Evolutionary conservation across 2,113 vertebrate genomes (phyloP).

Genomic region (Camelus bactrianus): DNA sequence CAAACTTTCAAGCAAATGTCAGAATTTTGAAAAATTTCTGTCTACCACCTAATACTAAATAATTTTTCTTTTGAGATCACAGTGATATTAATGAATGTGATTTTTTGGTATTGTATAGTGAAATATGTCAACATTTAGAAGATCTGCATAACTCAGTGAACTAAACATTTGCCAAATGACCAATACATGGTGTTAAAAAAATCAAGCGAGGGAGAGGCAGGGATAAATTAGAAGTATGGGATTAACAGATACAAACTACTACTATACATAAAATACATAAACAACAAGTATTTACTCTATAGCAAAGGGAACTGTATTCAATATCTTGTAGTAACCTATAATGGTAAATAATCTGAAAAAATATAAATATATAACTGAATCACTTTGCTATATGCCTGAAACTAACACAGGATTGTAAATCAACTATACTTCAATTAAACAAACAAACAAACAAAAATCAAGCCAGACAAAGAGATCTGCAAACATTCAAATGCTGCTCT

Average conservation of each 20-base stretch:
- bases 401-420: not conserved
- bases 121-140: slow-evolving; percentile 29
- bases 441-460: not conserved
- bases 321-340: not conserved
- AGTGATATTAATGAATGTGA: not conserved
- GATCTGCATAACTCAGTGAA: not conserved
- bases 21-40: slow-evolving; percentile 12
- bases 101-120: not conserved
- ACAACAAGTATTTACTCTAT: not conserved
- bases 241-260: not conserved
- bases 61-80: slow-evolving; percentile 44
- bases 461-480: not conserved
- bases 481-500: not conserved
- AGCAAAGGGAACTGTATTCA: not conserved
- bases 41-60: not conserved
- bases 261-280: not conserved
- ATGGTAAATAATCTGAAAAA: not conserved
- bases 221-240: not conserved
- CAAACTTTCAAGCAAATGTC: not conserved
- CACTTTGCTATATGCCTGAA: not conserved
- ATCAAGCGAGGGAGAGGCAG: not conserved
- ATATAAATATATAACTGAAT: not conserved
- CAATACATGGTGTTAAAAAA: not conserved
- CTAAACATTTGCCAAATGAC: not conserved
- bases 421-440: not conserved